Evolutionary conservation across 2,797 vertebrate species (phyloP).

Genomic region (Heliangelus exortis): DNA sequence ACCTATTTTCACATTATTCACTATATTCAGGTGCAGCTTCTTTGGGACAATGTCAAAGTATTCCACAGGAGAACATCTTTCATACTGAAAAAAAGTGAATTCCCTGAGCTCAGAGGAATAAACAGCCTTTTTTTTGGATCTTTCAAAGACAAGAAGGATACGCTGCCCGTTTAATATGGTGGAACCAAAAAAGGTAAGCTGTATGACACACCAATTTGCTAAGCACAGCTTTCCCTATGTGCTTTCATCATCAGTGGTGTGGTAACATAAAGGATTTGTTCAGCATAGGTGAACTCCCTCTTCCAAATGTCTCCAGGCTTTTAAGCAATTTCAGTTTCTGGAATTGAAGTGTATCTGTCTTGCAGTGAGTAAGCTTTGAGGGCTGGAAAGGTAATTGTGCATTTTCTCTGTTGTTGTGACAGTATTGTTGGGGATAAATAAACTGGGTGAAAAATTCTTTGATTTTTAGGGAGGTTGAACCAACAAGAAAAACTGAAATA

Average conservation of each 20-base stretch:
- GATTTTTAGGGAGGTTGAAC: neutral
- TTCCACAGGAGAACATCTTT: neutral
- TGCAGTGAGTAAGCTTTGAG: neutral
- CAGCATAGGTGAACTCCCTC: neutral
- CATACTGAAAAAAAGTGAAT: neutral
- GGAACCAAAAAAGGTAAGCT: neutral
- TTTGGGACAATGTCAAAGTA: neutral
- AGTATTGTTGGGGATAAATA: neutral
- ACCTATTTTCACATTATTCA: neutral
- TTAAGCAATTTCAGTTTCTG: slow-evolving; percentile 8
- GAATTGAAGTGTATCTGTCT: neutral
- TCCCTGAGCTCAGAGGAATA: neutral
- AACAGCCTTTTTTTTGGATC: neutral
- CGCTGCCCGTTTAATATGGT: neutral
- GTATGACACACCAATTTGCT: neutral
- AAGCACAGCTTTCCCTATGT: neutral
- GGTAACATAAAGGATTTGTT: slow-evolving; percentile 15
- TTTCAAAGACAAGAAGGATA: neutral
- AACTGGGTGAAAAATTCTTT: neutral
- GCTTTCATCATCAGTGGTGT: neutral
- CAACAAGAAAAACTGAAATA: neutral
- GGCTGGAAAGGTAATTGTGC: neutral
- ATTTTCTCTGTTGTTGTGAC: neutral
- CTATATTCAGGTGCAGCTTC: neutral
- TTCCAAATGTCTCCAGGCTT: slow-evolving; percentile 34